Base-by-base conservation (phyloP, 2,797 vertebrate genomes). In the Liparis tanakae region DNA sequence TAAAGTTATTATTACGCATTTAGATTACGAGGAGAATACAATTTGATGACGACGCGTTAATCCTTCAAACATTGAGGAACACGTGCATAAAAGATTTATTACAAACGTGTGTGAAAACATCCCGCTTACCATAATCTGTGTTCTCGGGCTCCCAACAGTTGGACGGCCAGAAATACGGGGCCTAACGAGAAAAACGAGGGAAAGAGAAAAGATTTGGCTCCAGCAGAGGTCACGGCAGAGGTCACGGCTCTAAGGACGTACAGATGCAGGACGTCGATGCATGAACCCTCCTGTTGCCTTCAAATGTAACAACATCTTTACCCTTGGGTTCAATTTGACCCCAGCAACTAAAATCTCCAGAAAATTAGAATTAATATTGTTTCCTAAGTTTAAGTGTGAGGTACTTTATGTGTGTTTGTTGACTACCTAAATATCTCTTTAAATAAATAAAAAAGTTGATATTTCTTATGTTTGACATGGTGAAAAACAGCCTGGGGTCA, bases 101-200 rank as follows among this genome's bases (percentile, higher is more conserved):
- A 20, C 10, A 48, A 55, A 7, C 53, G 65, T 39, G 33, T 17
- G 5, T 5, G 22, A 33, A 2, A 33, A 18, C 34, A 25, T 69
- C 44, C 12, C 17, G 86, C 95, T 95, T 89, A 99, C 98, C 98
- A 2, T 99, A 99, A 90, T 99, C 98, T 13, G 98, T 99, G 92
- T 99, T 99, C 90, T 99, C 98, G n/a, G 98, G 98, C 88, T 99
- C 98, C 98, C 98, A 99, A 82, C 98, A 98, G 92, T 99, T 96
- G 9, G 98, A 99, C 20, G 96, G 96, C 98, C 98, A 99, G 86
- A 98, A 99, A 88, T 98, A 99, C 0, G 97, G 98, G 62, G 98
- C 96, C 98, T 99, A 89, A 22, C 13, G 55, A 22, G 8, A 37
- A 76, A 76, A 68, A 67, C 22, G 66, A 70, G 53, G 25, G 7